Base-by-base conservation (phyloP, 2,797 vertebrate genomes). In the Spea hammondii region DNA sequence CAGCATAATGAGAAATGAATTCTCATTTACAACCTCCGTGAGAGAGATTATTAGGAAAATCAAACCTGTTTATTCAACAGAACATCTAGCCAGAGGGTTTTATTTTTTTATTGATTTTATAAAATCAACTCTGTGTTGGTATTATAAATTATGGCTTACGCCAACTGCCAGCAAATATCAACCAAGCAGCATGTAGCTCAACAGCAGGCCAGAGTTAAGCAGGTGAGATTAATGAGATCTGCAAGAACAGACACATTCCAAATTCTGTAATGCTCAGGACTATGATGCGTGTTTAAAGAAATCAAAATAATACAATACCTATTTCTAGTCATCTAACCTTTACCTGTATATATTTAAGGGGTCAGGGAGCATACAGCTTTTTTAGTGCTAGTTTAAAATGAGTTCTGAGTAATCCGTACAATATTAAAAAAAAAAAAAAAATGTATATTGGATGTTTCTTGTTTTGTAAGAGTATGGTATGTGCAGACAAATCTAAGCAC, bases 181-280 rank as follows among this genome's bases (percentile, higher is more conserved):
- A 55, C 13, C 47, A 55, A 67, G n/a, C 65, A 76, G 65, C 74
- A 67, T 67, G 32, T 6, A 68, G 10, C 65, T 11, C 74, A 68
- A n/a, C 62, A 74, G 60, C 65, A 13, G 17, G 72, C 54, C 49
- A 65, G 7, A 14, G 51, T 65, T 51, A 53, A 74, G 49, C 48
- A 65, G 59, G 47, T 64, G 47, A 74, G 55, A 73, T 73, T 74
- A 74, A 64, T 64, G 57, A 74, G 59, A 32, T 74, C 13, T 60
- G 54, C 53, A 14, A 14, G 47, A 64, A 47, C n/a, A 53, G 50
- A 12, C n/a, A 54, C n/a, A 53, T 62, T 62, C 1, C 14, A 62
- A 62, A 62, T 32, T n/a, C 59, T 62, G 9, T 62, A 32, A 62
- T 44, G 59, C 59, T 62, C 14, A n/a, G 32, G 59, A 12, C 59